These are phyloP conservation scores for Tachysurus vachellii DNA, from an alignment of 2,113 vertebrate genomes.

Conservation along the genomic window DNA sequence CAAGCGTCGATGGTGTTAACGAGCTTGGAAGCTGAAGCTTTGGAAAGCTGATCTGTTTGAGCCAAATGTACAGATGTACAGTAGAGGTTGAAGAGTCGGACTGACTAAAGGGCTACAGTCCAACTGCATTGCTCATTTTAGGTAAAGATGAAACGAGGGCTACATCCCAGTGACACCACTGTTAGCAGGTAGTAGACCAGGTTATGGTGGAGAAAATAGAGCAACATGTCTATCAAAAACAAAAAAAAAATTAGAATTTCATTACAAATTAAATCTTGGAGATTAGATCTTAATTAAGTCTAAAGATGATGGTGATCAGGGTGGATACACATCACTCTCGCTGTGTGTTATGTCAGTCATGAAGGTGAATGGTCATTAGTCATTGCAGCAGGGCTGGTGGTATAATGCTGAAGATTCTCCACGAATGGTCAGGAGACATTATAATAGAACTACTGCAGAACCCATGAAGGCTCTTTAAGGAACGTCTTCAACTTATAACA, in stretches of 20 bases:
- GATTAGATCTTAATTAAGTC: neutral
- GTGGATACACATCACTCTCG: neutral
- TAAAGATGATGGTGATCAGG: neutral
- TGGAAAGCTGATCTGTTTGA: neutral
- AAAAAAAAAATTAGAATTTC: neutral
- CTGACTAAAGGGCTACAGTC: neutral
- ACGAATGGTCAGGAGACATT: neutral
- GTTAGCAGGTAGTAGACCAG: neutral
- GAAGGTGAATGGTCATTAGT: neutral
- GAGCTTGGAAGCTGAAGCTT: neutral
- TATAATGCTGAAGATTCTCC: neutral
- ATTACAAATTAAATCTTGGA: neutral
- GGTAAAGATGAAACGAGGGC: neutral
- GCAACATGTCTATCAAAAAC: neutral
- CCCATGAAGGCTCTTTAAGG: neutral
- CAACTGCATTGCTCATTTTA: neutral
- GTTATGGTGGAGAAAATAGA: neutral
- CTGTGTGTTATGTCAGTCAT: neutral
- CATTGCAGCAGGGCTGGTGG: neutral
- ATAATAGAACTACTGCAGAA: neutral
- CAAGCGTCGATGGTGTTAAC: neutral
- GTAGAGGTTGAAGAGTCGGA: neutral
- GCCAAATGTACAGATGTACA: neutral
- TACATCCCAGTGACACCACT: neutral
- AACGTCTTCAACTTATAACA: neutral